phyloP scores from a whole-genome alignment of 2,113 vertebrate genomes.

The Nothobranchius kuhntae region DNA sequence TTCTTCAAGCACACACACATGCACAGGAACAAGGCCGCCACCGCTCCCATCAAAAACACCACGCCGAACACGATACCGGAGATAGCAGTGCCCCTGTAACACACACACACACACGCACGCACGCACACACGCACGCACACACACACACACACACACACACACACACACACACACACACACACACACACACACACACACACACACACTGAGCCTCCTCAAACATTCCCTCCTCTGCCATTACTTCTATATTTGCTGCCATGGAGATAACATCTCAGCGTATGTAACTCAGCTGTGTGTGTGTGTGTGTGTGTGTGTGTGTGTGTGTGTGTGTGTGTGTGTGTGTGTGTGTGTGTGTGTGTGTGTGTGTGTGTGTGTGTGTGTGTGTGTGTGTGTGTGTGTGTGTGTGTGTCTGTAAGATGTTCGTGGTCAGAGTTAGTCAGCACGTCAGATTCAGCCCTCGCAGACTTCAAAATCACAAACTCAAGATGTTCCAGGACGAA shows the following conservation, averaged over 20 bases:
- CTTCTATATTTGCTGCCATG: slow-evolving; percentile 34
- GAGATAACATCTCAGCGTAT: slow-evolving; percentile 40
- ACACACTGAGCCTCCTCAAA: slow-evolving; percentile 21
- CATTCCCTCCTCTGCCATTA: slow-evolving; percentile 23
- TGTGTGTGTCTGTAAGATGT: slow-evolving; percentile 26
- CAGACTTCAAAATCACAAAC: no score
- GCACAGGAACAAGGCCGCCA: slow-evolving; percentile 87
- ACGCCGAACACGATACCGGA: slow-evolving; percentile 92
- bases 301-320: slow-evolving; percentile 3
- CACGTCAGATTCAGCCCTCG: neutral
- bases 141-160: slow-evolving; percentile 46
- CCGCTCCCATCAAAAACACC: slow-evolving; percentile 90
- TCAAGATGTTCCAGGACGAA: no score
- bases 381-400: slow-evolving; percentile 40
- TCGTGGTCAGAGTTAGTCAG: slow-evolving; percentile 22
- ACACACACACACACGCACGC: no score
- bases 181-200: slow-evolving; percentile 46
- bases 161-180: slow-evolving; percentile 25
- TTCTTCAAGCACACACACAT: slow-evolving; percentile 93
- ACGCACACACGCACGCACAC: no score
- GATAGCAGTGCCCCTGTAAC: slow-evolving; percentile 87
- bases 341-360: slow-evolving; percentile 40
- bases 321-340: slow-evolving; percentile 40
- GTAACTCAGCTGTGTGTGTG: slow-evolving; percentile 32
- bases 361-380: slow-evolving; percentile 37